Evolutionary conservation across 2,888 invertebrate species (phyloP), one percentile per base, ranked within the genome.

Genomic region (Cremastinae sp.): DNA sequence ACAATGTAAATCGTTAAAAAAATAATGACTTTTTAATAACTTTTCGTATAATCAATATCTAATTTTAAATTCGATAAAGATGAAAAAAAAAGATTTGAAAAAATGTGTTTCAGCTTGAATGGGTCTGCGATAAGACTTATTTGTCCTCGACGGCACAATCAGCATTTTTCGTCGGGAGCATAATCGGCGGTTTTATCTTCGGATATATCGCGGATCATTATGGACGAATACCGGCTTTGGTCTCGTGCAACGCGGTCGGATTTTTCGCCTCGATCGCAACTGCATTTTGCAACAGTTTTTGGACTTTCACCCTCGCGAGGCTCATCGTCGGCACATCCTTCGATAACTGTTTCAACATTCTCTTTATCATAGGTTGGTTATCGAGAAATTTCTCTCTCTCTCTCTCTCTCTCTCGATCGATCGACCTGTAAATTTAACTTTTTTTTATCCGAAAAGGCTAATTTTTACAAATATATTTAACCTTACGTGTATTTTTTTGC

Each of bases 261-360:
- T 94, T 95, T 82, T 83, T 92, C 28, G 93, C 92, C 1, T 93
- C 96, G 0, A 91, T 96, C 1, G 94, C 93, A 0, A 96, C 96
- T 0, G 94, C 95, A 0, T 95, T 95, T 88, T 93, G 94, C 83
- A 91, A 92, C 76, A 93, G 93, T 54, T 96, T 96, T 88, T 94
- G 94, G 93, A 90, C 93, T 0, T 97, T 97, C 89, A 94, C 95
- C 9, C 84, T 95, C 0, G 95, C 96, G 87, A 91, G 97, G 68
- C 94, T 97, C 90, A 91, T 97, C 53, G 95, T 96, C 1, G 97
- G 97, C 3, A 92, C 96, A 84, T 96, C 96, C 0, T 97, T 96
- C 84, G 96, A 96, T 88, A 97, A 96, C 90, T 96, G 96, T 85
- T 96, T 96, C 88, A 96, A 96, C 47, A 96, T 96, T 94, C 96